phyloP scores from a whole-genome alignment of 2,888 invertebrate species.

The Mythimna loreyi region DNA sequence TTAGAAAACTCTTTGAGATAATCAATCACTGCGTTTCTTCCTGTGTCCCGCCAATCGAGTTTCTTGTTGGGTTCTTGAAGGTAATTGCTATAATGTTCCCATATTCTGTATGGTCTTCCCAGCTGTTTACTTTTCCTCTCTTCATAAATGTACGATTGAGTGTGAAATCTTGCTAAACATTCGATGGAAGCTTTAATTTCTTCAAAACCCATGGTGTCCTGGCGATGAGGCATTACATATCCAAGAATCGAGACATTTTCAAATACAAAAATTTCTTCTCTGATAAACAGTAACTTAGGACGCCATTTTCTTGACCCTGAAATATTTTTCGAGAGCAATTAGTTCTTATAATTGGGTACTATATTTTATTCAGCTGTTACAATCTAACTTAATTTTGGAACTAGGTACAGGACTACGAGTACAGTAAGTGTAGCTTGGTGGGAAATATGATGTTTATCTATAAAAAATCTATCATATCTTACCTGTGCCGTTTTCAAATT shows the following conservation, averaged over 20 bases:
- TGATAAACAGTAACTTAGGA: constrained; percentile 74
- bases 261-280: constrained; percentile 82
- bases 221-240: constrained; percentile 78
- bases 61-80: constrained; percentile 75
- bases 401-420: no score
- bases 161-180: constrained; percentile 87
- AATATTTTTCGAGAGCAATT: constrained; percentile 30
- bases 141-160: constrained; percentile 87
- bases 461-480: constrained; percentile 36
- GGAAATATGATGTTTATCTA: no score
- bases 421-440: background rate
- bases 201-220: constrained; percentile 75
- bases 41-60: constrained; percentile 78
- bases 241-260: constrained; percentile 81
- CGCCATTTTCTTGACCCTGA: constrained; percentile 79
- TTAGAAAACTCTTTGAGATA: constrained; percentile 80
- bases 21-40: constrained; percentile 80
- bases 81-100: constrained; percentile 79
- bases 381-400: no score
- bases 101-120: constrained; percentile 78
- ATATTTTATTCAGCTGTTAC: background rate
- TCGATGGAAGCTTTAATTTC: constrained; percentile 82
- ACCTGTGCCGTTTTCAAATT: constrained; percentile 77
- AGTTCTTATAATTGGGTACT: background rate
- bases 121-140: constrained; percentile 78